A percentile compares a stretch with the other conserved stretches of the same genome.
Conservation (phyloP, 1,140 invertebrate species). For the Conopomorpha cramerella region DNA sequence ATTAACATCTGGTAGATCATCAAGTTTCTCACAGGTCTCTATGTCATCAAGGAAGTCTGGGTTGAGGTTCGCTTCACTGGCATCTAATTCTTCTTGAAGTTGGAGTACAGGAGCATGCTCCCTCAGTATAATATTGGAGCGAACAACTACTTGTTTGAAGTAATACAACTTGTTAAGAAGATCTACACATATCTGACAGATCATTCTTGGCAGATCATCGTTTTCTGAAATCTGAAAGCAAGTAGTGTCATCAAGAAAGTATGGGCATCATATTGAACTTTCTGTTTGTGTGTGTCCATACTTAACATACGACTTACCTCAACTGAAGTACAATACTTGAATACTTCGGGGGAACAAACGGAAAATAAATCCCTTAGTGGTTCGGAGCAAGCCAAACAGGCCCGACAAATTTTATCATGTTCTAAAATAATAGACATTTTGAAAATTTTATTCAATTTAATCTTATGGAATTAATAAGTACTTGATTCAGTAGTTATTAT, state of each 20-base stretch:
- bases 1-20: too few species aligned
- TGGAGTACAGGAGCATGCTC: too few species aligned
- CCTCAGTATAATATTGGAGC: constrained; percentile 42
- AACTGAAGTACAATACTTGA: constrained; percentile 53
- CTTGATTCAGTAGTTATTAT: too few species aligned
- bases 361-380: constrained; percentile 45
- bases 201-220: constrained; percentile 39
- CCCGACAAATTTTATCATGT: constrained; percentile 50
- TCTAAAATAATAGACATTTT: constrained; percentile 48
- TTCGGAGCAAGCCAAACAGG: constrained; percentile 39
- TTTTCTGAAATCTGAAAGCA: constrained; percentile 32
- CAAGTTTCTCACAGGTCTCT: too few species aligned
- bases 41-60: too few species aligned
- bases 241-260: too few species aligned
- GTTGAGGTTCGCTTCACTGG: too few species aligned
- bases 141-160: constrained; percentile 48
- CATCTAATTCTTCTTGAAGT: too few species aligned
- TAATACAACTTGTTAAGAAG: constrained; percentile 47
- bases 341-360: constrained; percentile 42
- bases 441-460: constrained; percentile 22
- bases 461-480: neutral
- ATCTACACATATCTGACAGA: constrained; percentile 44
- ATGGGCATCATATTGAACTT: too few species aligned
- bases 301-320: constrained; percentile 32
- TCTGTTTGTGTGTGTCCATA: too few species aligned